Conservation (phyloP, 2,888 invertebrate species). For the Steromphala cineraria region DNA sequence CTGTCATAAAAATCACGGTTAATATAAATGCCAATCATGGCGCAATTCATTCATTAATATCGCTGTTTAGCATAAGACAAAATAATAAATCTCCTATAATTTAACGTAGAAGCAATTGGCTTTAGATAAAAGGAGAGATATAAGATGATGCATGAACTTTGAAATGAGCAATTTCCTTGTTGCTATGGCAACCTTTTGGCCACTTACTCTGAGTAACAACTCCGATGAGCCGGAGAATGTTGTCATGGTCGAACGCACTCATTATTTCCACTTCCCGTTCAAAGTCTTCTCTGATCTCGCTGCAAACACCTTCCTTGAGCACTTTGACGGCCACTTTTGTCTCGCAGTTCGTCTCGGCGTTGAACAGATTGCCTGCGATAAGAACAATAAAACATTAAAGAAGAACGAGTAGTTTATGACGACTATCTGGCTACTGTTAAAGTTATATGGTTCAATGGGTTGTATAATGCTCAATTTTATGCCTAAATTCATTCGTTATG, state of each 20-base stretch:
- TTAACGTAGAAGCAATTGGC: too few species aligned
- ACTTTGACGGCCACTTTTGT: slow-evolving; percentile 66
- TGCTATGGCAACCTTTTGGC: too few species aligned
- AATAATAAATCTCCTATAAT: too few species aligned
- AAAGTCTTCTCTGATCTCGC: slow-evolving; percentile 74
- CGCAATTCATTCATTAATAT: too few species aligned
- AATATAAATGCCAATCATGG: too few species aligned
- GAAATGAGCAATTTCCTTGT: too few species aligned
- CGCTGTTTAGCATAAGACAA: too few species aligned
- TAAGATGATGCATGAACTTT: too few species aligned
- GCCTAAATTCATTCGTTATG: too few species aligned
- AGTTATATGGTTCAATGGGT: neutral
- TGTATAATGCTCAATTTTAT: too few species aligned
- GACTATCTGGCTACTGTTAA: neutral
- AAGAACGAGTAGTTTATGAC: neutral
- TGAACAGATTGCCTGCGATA: slow-evolving; percentile 41
- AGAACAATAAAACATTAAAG: neutral
- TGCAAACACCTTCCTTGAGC: slow-evolving; percentile 76
- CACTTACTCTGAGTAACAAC: slow-evolving; percentile 82
- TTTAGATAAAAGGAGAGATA: too few species aligned
- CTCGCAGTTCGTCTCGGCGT: slow-evolving; percentile 25
- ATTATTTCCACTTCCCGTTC: slow-evolving; percentile 76
- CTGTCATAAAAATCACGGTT: too few species aligned
- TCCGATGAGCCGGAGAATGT: slow-evolving; percentile 72
- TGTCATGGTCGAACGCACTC: slow-evolving; percentile 73